Percentiles rank a stretch among this genome's conserved stretches.
These are phyloP conservation scores for Mixornis gularis DNA, from an alignment of 2,113 vertebrate species.

Conservation along the genomic window DNA sequence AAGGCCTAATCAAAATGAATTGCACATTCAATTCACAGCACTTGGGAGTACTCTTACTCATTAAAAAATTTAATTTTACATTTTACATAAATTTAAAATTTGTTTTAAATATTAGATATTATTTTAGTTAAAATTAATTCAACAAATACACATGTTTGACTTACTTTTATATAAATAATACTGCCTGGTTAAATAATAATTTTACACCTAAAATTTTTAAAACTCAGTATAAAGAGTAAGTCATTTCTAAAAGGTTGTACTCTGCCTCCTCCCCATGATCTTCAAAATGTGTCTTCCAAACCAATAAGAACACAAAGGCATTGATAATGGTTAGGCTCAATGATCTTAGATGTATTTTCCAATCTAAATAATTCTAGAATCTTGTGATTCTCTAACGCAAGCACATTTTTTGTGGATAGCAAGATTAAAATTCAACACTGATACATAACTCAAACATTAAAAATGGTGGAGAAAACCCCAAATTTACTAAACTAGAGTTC, in stretches of 20 bases:
- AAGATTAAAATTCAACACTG: neutral
- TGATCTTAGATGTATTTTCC: neutral
- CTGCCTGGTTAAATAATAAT: neutral
- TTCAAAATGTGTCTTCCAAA: neutral
- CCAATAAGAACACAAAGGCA: neutral
- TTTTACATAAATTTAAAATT: neutral
- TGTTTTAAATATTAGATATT: neutral
- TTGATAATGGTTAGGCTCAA: neutral
- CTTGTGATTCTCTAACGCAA: neutral
- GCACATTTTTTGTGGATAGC: neutral
- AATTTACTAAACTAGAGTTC: neutral
- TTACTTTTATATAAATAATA: neutral
- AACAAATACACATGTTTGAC: neutral
- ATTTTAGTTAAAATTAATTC: neutral
- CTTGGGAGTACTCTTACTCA: neutral
- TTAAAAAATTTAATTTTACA: neutral
- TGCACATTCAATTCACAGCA: neutral
- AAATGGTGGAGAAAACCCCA: neutral
- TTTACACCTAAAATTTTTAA: neutral
- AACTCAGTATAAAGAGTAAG: neutral
- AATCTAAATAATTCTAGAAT: neutral
- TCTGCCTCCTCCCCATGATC: neutral
- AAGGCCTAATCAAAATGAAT: constrained; percentile 80
- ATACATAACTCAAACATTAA: neutral
- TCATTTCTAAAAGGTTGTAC: neutral